Base-by-base conservation (phyloP, 2,113 vertebrate genomes). In the Osmerus mordax region DNA sequence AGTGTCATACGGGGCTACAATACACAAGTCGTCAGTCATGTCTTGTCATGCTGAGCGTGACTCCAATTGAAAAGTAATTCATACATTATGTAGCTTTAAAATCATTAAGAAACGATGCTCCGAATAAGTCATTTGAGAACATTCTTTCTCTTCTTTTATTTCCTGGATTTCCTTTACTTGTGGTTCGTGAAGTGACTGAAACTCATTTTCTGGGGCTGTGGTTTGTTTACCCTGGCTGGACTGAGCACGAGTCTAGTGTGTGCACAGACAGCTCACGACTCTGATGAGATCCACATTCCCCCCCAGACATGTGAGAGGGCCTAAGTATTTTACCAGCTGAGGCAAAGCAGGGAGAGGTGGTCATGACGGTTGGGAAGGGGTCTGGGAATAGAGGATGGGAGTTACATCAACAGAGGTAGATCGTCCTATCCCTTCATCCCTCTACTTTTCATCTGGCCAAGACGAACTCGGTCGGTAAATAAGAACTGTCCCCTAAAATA, bases 291-390 rank as follows among this genome's bases (percentile, higher is more conserved):
- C 77, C 83, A 81, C 88, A 89, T 87, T 86, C 84, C 83, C 65
- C 65, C 54, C 32, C 18, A 60, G 83, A 83, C 81, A 88, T 81
- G 70, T 74, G 87, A 90, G 87, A 79, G 62, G 78, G 14, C 52
- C 18, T 87, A 86, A 93, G 80, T 69, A 55, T 73, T 90, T 74
- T 61, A 87, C 77, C 89, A 90, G 87, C 84, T 83, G 84, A 86
- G 80, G 70, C 21, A 61, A 65, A 75, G 75, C 36, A 16, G 62
- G 36, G 67, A 11, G 36, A 62, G 65, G 67, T 41, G 73, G 55
- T 19, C 23, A 69, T 79, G 71, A 81, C 70, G 74, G 3, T 65
- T 12, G 41, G 41, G 41, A 47, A 47, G 2, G 7, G 2, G 2
- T 9, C 7, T 47, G 41, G 41, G 7, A 47, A 12, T 12, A 1